These are phyloP conservation scores for Crotalus helleri DNA, from an alignment of 2,113 vertebrate genomes.

Conservation along the genomic window DNA sequence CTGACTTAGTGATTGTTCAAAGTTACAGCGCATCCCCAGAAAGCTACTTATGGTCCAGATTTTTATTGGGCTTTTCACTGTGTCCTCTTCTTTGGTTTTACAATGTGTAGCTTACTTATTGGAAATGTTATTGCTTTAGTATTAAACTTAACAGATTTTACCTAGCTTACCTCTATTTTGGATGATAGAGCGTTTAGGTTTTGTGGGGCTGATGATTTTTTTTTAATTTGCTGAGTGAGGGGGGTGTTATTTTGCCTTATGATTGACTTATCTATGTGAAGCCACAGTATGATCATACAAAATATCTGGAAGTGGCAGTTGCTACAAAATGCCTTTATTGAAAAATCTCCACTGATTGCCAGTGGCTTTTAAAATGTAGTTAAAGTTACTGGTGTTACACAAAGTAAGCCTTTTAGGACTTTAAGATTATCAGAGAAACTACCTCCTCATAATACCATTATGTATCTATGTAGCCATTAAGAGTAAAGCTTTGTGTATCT, in stretches of 20 bases:
- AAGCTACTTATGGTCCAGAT: neutral
- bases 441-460: neutral
- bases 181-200: neutral
- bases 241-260: neutral
- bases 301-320: neutral
- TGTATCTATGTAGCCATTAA: neutral
- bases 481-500: neutral
- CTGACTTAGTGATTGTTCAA: neutral
- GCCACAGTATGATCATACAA: neutral
- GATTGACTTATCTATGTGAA: neutral
- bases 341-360: neutral
- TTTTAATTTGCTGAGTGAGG: neutral
- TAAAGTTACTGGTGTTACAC: neutral
- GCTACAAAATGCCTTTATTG: neutral
- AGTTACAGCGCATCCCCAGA: neutral
- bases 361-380: neutral
- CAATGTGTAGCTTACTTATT: neutral
- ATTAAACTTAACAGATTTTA: neutral
- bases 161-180: neutral
- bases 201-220: neutral
- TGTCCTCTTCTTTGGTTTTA: neutral
- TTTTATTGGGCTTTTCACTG: neutral
- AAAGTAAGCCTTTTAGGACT: neutral
- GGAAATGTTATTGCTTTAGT: neutral
- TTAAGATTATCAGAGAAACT: neutral